A percentile compares a stretch with the other conserved stretches of the same genome.
Evolutionary conservation across 2,797 vertebrate species (phyloP).

Genomic region (Botia almorhae): DNA sequence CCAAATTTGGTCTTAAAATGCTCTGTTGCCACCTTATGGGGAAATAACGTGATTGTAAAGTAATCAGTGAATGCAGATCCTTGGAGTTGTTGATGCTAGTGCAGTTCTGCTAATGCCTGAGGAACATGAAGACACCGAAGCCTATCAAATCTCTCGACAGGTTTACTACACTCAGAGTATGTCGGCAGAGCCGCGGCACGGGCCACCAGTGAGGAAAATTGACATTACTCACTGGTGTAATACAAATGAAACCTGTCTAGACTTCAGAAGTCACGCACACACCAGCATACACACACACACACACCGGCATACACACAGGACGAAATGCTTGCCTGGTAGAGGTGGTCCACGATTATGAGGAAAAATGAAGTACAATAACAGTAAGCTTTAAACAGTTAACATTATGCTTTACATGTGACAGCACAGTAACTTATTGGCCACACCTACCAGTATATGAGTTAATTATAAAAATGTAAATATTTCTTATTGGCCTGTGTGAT

Average conservation of each 20-base stretch:
- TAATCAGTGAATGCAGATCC: background rate
- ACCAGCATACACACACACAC: too few relatives aligned
- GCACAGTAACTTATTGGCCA: too few relatives aligned
- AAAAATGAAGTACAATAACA: background rate
- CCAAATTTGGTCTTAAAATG: background rate
- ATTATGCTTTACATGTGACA: too few relatives aligned
- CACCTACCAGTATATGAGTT: too few relatives aligned
- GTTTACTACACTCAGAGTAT: slow-evolving; percentile 1
- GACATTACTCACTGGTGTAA: slow-evolving; percentile 24
- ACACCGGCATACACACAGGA: background rate
- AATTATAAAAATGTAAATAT: background rate
- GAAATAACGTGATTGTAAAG: background rate
- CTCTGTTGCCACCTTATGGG: background rate
- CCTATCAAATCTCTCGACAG: slow-evolving; percentile 3
- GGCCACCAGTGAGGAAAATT: slow-evolving; percentile 22
- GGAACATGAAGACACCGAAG: slow-evolving; percentile 1
- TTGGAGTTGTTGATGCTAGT: background rate
- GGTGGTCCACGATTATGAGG: background rate
- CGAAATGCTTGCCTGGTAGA: background rate
- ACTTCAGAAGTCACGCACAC: slow-evolving; percentile 7
- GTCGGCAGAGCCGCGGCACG: background rate
- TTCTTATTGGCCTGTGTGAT: background rate
- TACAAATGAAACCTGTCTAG: slow-evolving; percentile 32
- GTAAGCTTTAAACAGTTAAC: background rate
- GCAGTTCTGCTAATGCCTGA: background rate